These are phyloP conservation scores for Lacanobia wlatinum DNA, from an alignment of 2,888 invertebrate genomes.

Conservation along the genomic window DNA sequence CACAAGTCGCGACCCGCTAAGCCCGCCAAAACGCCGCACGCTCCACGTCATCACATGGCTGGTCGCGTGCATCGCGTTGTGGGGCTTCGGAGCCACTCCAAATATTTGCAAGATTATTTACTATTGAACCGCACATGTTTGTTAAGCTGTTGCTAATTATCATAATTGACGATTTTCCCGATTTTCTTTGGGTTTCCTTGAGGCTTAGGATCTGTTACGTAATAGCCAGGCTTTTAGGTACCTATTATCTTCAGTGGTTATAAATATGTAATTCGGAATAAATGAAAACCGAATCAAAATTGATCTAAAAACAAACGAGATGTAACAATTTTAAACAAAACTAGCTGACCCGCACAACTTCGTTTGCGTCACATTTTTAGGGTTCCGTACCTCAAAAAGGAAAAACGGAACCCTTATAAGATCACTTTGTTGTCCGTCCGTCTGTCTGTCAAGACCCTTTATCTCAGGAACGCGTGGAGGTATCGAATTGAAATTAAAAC, in stretches of 20 bases:
- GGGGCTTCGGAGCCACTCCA: conserved; percentile 45
- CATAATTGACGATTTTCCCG: conserved; percentile 17
- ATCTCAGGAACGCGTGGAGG: too few species aligned
- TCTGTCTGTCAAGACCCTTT: too few species aligned
- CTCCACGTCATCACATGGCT: conserved; percentile 35
- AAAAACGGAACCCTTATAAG: too few species aligned
- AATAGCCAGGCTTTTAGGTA: not conserved
- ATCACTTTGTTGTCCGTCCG: too few species aligned
- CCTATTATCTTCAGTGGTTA: not conserved
- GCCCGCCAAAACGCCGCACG: conserved; percentile 25
- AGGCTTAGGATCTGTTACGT: not conserved
- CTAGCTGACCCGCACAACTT: too few species aligned
- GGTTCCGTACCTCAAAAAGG: too few species aligned
- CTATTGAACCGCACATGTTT: conserved; percentile 19
- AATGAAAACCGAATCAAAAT: too few species aligned
- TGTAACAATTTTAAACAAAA: too few species aligned
- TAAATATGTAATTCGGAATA: too few species aligned
- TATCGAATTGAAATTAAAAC: too few species aligned
- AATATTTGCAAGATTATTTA: conserved; percentile 48
- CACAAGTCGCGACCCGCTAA: conserved; percentile 22
- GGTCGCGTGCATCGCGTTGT: conserved; percentile 2
- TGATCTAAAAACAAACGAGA: too few species aligned
- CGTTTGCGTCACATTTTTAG: too few species aligned
- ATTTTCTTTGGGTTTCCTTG: not conserved
- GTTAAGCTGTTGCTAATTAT: conserved; percentile 28